Base-by-base conservation (phyloP, 2,797 vertebrate genomes). In the Mormyrus hasselquistii region DNA sequence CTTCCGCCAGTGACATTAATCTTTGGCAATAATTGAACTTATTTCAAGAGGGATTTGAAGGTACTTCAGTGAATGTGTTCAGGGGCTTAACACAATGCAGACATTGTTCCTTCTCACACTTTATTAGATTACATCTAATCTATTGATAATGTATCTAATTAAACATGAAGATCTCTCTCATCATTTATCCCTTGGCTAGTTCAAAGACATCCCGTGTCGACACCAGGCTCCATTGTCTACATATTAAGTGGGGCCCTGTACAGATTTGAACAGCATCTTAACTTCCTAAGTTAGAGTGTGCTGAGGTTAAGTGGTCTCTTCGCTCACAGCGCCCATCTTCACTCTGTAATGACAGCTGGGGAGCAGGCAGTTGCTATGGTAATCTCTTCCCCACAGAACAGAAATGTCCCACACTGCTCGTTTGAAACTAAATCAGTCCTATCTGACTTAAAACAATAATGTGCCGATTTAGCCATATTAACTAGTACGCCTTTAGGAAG, bases 281-380 rank as follows among this genome's bases (percentile, higher is more conserved):
- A 96, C 96, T 96, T 95, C 94, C 95, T 93, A 92, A 95, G 94
- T 94, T 96, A 95, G 96, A 95, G 94, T 95, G 95, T 92, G 93
- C 94, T 92, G 94, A 94, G 96, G 96, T 96, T 97, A 96, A 97
- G 95, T 96, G 95, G 96, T 95, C 96, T 95, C 96, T 92, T 90
- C 94, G 95, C 95, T 95, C 94, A 95, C 92, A 92, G 94, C 95
- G 95, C 95, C 95, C 94, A 94, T 95, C 95, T 95, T 93, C 94
- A 93, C 94, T 94, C 93, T 95, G 95, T 95, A 94, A 93, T 96
- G 95, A 96, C 96, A 96, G 96, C 96, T 96, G 96, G 95, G 94
- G 95, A 96, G 95, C 95, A 93, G 94, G 94, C 95, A 95, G 95
- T 95, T 96, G 94, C 96, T 94, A 96, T 95, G 95, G 96, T 95